These are phyloP conservation scores for Aegotheles bennettii DNA, from an alignment of 2,113 vertebrate genomes.

Conservation along the genomic window DNA sequence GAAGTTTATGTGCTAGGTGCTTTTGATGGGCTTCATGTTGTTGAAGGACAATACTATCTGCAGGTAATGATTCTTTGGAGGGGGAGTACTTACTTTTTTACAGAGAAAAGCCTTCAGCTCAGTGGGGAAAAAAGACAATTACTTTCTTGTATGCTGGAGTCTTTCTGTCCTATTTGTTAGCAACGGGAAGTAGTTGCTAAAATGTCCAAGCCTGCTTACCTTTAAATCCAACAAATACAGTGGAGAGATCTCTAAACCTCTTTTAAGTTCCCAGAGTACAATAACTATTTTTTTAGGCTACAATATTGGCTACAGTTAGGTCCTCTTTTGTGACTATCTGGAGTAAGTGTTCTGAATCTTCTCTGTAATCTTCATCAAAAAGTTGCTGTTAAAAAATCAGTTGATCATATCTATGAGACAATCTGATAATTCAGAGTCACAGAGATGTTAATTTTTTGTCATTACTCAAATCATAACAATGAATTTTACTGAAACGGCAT, in stretches of 20 bases:
- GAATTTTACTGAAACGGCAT: neutral
- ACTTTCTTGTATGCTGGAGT: neutral
- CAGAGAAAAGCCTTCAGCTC: neutral
- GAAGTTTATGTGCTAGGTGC: constrained; percentile 67
- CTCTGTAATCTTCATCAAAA: neutral
- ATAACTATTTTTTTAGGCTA: neutral
- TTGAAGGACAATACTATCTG: constrained; percentile 71
- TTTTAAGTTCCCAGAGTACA: neutral
- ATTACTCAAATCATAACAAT: neutral
- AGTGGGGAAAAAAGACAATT: neutral
- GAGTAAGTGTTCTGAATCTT: neutral
- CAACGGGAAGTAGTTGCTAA: neutral
- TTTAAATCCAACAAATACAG: neutral
- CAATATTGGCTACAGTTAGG: neutral
- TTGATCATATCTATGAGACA: neutral
- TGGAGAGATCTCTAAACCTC: neutral
- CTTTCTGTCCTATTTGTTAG: neutral
- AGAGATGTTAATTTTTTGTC: neutral
- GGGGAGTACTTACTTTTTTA: neutral
- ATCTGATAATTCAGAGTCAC: neutral
- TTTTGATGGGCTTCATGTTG: constrained; percentile 66
- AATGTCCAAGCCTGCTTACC: neutral
- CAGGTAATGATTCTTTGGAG: constrained; percentile 55
- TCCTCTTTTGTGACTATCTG: neutral
- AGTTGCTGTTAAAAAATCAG: neutral